Percentiles rank a stretch among this genome's conserved stretches.
phyloP scores from a whole-genome alignment of 2,113 vertebrate genomes.

The Dermatemys mawii region DNA sequence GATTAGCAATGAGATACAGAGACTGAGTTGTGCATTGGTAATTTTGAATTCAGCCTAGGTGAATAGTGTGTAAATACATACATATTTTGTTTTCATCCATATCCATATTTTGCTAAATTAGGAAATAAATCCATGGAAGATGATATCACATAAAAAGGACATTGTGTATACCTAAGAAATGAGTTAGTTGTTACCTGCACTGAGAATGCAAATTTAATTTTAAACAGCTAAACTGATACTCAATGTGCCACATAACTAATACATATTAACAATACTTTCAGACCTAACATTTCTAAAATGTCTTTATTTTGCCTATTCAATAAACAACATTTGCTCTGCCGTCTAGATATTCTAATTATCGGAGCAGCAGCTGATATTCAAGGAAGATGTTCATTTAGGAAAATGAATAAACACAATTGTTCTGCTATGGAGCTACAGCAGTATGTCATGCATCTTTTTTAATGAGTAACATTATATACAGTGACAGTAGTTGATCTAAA shows the following conservation, averaged over 20 bases:
- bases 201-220: conserved; percentile 8
- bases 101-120: conserved; percentile 26
- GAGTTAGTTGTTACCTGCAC: neutral
- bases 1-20: neutral
- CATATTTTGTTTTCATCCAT: conserved; percentile 4
- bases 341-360: conserved; percentile 53
- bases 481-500: neutral
- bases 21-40: neutral
- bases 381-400: conserved; percentile 41
- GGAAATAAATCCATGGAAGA: conserved; percentile 14
- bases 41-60: conserved; percentile 14
- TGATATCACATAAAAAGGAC: neutral
- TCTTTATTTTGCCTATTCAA: conserved; percentile 42
- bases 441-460: conserved; percentile 42
- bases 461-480: conserved; percentile 41
- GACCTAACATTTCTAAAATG: conserved; percentile 39
- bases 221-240: neutral
- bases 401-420: conserved; percentile 60
- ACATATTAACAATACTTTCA: neutral
- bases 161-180: conserved; percentile 5
- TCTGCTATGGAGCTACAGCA: conserved; percentile 38
- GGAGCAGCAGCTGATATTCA: conserved; percentile 50
- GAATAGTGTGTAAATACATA: conserved; percentile 16
- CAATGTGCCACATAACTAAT: neutral
- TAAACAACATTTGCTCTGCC: conserved; percentile 11